These are phyloP conservation scores for Baronia brevicornis DNA, from an alignment of 2,888 invertebrate genomes.

Conservation along the genomic window DNA sequence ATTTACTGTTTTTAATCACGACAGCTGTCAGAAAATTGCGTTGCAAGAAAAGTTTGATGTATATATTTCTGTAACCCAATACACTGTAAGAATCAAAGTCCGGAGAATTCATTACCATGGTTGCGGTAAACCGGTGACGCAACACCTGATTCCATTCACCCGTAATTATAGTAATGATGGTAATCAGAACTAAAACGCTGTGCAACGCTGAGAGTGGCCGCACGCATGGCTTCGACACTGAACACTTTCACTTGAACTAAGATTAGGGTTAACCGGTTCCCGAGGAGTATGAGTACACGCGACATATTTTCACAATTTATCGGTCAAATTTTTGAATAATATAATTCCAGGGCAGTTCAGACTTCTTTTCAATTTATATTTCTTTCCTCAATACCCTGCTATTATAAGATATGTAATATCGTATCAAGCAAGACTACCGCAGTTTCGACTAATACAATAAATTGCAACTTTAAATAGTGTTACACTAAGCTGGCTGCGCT, in stretches of 20 bases:
- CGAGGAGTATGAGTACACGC: slow-evolving; percentile 14
- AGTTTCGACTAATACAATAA: too few species aligned
- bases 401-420: too few species aligned
- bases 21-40: too few species aligned
- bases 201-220: slow-evolving; percentile 23
- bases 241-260: slow-evolving; percentile 32
- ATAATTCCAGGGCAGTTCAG: slow-evolving; percentile 1
- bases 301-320: slow-evolving; percentile 23
- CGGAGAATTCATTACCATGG: slow-evolving; percentile 8
- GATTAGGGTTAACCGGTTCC: slow-evolving; percentile 21
- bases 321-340: slow-evolving; percentile 15
- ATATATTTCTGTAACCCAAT: too few species aligned
- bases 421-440: too few species aligned
- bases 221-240: slow-evolving; percentile 24
- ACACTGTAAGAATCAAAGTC: slow-evolving; percentile 1
- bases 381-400: too few species aligned
- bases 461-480: too few species aligned
- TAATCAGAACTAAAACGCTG: slow-evolving; percentile 34
- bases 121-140: slow-evolving; percentile 18
- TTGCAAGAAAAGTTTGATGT: too few species aligned
- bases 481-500: too few species aligned
- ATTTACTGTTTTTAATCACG: too few species aligned
- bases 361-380: slow-evolving; percentile 12
- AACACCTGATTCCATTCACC: slow-evolving; percentile 29
- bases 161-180: slow-evolving; percentile 37